These are phyloP conservation scores for Heliothis subflexa DNA, from an alignment of 1,140 invertebrate genomes.

Conservation along the genomic window DNA sequence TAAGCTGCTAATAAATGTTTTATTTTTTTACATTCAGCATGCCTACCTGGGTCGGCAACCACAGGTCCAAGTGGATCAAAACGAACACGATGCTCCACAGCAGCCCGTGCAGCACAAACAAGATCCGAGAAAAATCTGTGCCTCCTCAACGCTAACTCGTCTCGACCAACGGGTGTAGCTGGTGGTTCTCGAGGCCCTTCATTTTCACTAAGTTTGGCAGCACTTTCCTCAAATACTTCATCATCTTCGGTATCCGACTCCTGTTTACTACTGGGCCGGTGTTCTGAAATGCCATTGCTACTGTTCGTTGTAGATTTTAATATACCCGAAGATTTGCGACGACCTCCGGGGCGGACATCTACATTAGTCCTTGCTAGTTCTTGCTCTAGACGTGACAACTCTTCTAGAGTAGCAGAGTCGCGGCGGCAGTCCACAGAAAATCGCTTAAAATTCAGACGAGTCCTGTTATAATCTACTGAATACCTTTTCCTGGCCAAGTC, in stretches of 20 bases:
- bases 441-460: constrained; percentile 75
- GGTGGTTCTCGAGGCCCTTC: constrained; percentile 89
- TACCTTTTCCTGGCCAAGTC: constrained; percentile 75
- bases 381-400: constrained; percentile 74
- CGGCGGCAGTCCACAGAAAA: constrained; percentile 78
- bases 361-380: constrained; percentile 79
- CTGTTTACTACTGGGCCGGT: constrained; percentile 57
- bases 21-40: background rate
- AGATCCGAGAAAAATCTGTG: constrained; percentile 92
- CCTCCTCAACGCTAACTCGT: constrained; percentile 91
- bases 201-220: constrained; percentile 49
- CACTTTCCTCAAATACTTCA: constrained; percentile 77
- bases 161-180: constrained; percentile 91
- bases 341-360: constrained; percentile 67
- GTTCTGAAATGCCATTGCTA: constrained; percentile 66
- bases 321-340: constrained; percentile 83
- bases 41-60: constrained; percentile 87
- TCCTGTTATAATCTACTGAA: constrained; percentile 79
- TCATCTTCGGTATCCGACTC: constrained; percentile 80
- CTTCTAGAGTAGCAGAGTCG: constrained; percentile 75
- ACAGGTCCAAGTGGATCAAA: constrained; percentile 91
- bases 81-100: constrained; percentile 90
- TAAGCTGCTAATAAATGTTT: too few relatives aligned
- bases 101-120: constrained; percentile 89
- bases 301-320: constrained; percentile 82